Conservation (phyloP, 2,888 invertebrate species). For the Plebejus argus region DNA sequence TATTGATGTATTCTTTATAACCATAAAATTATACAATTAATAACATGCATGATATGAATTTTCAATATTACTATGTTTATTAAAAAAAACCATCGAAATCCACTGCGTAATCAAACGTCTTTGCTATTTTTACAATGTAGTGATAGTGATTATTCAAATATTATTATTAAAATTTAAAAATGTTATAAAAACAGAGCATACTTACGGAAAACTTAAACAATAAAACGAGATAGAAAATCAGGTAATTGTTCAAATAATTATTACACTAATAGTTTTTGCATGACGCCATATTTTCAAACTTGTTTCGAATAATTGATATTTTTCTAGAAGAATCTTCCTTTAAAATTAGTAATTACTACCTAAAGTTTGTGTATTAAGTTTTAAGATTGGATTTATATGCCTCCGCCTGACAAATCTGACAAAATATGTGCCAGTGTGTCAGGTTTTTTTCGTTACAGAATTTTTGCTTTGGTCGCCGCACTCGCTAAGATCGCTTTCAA, state of each 20-base stretch:
- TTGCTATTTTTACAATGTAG: too few species aligned
- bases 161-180: not conserved
- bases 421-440: too few species aligned
- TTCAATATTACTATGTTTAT: too few species aligned
- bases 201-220: slow-evolving; percentile 2
- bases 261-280: slow-evolving; percentile 22
- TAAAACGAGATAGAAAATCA: slow-evolving; percentile 25
- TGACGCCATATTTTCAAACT: slow-evolving; percentile 13
- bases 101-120: too few species aligned
- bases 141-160: too few species aligned
- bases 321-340: not conserved
- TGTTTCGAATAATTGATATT: slow-evolving; percentile 4
- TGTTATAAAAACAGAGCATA: not conserved
- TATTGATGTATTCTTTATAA: not conserved
- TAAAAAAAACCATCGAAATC: too few species aligned
- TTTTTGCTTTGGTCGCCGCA: too few species aligned
- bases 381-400: not conserved
- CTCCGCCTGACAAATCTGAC: not conserved
- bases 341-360: not conserved
- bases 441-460: too few species aligned
- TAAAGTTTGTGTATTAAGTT: not conserved
- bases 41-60: too few species aligned
- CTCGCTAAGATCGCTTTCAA: too few species aligned
- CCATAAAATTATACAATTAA: not conserved
- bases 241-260: slow-evolving; percentile 20